These are phyloP conservation scores for Beroe forskalii DNA, from an alignment of 37 sponge, comb jelly and placozoan genomes.

Conservation along the genomic window DNA sequence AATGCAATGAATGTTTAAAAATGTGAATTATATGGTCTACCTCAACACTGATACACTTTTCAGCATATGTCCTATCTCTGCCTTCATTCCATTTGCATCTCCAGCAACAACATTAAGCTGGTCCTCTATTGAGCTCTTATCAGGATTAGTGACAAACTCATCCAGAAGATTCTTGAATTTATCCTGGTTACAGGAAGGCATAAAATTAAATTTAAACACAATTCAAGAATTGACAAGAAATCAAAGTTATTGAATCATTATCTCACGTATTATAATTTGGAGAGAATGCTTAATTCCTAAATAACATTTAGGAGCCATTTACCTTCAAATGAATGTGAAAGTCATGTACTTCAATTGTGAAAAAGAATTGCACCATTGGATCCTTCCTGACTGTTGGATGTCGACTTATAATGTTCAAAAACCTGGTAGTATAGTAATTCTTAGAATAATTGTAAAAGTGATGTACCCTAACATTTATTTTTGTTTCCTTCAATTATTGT, in stretches of 20 bases:
- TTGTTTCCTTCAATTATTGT: too few relatives aligned
- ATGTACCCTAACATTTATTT: too few relatives aligned
- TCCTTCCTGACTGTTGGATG: conserved; percentile 80
- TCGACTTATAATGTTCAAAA: conserved; percentile 74
- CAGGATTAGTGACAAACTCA: conserved; percentile 72
- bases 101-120: conserved; percentile 40
- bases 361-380: conserved; percentile 78
- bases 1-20: too few relatives aligned
- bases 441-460: too few relatives aligned
- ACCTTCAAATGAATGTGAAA: conserved; percentile 62
- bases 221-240: too few relatives aligned
- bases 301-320: neutral
- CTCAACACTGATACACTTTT: conserved; percentile 22
- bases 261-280: too few relatives aligned
- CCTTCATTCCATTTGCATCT: conserved; percentile 48
- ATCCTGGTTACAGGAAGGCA: conserved; percentile 83
- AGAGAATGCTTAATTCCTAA: too few relatives aligned
- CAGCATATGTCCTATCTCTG: conserved; percentile 6
- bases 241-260: too few relatives aligned
- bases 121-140: conserved; percentile 36
- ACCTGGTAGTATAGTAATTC: too few relatives aligned
- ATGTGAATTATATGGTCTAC: too few relatives aligned
- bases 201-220: too few relatives aligned
- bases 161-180: conserved; percentile 72
- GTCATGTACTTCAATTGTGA: conserved; percentile 72